These are phyloP conservation scores for Saguinus imperator DNA, from an alignment of 2,113 vertebrate genomes.

Conservation along the genomic window DNA sequence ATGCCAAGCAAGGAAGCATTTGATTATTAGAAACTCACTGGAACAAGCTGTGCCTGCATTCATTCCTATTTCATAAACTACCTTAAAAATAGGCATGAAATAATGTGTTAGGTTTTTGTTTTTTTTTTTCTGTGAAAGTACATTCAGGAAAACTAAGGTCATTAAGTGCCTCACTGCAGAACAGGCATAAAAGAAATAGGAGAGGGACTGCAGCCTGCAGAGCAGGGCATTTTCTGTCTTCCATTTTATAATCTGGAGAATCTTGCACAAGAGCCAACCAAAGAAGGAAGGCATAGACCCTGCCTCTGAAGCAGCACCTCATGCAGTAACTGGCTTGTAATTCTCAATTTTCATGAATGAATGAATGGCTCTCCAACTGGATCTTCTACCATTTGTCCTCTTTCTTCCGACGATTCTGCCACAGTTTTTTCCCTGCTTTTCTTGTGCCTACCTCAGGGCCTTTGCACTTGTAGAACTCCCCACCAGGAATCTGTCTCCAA, in stretches of 20 bases:
- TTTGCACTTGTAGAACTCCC: background rate
- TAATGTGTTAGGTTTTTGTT: background rate
- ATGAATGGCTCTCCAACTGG: background rate
- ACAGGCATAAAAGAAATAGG: background rate
- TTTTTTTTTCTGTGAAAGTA: background rate
- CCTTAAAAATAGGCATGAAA: slow-evolving; percentile 23
- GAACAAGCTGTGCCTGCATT: slow-evolving; percentile 40
- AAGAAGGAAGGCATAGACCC: background rate
- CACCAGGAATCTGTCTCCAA: background rate
- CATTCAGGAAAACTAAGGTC: slow-evolving; percentile 1
- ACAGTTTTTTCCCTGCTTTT: background rate
- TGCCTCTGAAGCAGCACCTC: background rate
- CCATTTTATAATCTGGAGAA: background rate
- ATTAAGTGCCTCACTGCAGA: background rate
- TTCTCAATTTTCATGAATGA: background rate
- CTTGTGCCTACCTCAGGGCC: background rate
- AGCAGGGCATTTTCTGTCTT: background rate
- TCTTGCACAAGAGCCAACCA: background rate
- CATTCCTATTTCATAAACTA: slow-evolving; percentile 36
- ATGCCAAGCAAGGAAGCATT: slow-evolving; percentile 12
- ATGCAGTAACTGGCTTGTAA: background rate
- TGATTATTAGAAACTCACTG: slow-evolving; percentile 20
- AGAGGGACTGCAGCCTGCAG: background rate
- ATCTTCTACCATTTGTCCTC: background rate
- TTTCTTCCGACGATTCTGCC: background rate